Evolutionary conservation across 2,113 vertebrate genomes (phyloP), one percentile per base, ranked within the genome.

Genomic region (Oncorhynchus nerka): DNA sequence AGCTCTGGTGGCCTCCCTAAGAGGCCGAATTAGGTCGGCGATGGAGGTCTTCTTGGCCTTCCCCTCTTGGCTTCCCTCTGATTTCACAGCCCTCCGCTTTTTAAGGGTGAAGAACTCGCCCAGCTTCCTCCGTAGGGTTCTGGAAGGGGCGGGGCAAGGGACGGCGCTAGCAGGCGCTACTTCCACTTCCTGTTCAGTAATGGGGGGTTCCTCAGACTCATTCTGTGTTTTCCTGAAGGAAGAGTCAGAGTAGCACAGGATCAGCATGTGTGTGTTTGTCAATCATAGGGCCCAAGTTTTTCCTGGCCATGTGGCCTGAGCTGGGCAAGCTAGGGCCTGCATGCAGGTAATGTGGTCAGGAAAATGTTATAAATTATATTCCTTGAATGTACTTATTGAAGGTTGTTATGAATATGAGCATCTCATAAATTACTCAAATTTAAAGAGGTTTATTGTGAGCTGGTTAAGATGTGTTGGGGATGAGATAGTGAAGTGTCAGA

Each of bases 31-130:
- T 81, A 97, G 90, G 87, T 98, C 96, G 70, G 94, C 92, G 19
- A 97, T 94, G 83, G 95, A 94, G 0, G 89, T 90, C 86, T 95
- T 96, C 79, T 97, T 92, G 82, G 93, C 84, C 45, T 95, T 94
- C 1, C 93, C 91, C 83, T 97, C 96, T 0, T 93, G 89, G 57
- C 96, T 94, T 8, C 92, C 85, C 81, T 97, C 94, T 22, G 93
- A 90, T 74, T 94, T 95, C 0, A 92, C 79, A 30, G 92, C 92
- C 77, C 95, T 87, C 34, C 93, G 95, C 90, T 95, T 97, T 90
- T 94, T 97, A 86, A 98, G 96, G 32, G 95, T 96, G 91, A 98
- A 98, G 87, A 98, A 95, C 79, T 95, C 96, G 3, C 97, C 95
- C 0, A 98, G 94, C 89, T 97, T 98, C 92, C 96, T 97, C 83